Evolutionary conservation across 1,140 invertebrate genomes (phyloP).

Genomic region (Pseudomyrmex flavicornis): DNA sequence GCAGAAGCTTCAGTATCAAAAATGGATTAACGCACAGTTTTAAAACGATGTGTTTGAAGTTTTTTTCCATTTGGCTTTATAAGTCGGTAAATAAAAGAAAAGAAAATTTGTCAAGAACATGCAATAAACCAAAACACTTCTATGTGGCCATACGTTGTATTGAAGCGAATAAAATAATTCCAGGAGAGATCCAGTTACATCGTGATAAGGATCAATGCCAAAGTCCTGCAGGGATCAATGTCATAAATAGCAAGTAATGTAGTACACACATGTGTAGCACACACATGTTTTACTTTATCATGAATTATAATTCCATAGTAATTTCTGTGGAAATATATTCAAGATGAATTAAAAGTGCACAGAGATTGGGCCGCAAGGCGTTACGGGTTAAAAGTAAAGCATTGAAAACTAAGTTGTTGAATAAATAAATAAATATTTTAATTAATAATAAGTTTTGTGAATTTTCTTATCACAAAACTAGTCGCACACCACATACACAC

Average conservation of each 20-base stretch:
- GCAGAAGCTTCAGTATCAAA: constrained; percentile 16
- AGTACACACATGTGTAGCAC: neutral
- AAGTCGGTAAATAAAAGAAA: neutral
- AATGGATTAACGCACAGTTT: constrained; percentile 7
- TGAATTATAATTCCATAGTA: constrained; percentile 16
- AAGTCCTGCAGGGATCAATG: neutral
- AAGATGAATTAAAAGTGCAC: constrained; percentile 47
- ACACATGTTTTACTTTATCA: neutral
- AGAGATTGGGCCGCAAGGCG: neutral
- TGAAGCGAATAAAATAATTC: constrained; percentile 26
- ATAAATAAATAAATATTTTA: neutral
- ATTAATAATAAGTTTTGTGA: neutral
- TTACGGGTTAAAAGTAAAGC: constrained; percentile 12
- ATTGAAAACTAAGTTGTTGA: constrained; percentile 3
- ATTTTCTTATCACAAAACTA: constrained; percentile 47
- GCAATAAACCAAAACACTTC: constrained; percentile 4
- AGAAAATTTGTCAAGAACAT: constrained; percentile 7
- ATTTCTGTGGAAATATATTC: neutral
- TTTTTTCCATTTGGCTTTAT: neutral
- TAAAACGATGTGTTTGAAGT: neutral
- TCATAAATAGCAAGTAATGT: no score
- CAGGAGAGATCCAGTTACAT: neutral
- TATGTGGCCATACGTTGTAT: neutral
- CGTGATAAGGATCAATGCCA: neutral
- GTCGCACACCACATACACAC: constrained; percentile 64